These are phyloP conservation scores for Argentina silus DNA, from an alignment of 2,797 vertebrate genomes.

Conservation along the genomic window DNA sequence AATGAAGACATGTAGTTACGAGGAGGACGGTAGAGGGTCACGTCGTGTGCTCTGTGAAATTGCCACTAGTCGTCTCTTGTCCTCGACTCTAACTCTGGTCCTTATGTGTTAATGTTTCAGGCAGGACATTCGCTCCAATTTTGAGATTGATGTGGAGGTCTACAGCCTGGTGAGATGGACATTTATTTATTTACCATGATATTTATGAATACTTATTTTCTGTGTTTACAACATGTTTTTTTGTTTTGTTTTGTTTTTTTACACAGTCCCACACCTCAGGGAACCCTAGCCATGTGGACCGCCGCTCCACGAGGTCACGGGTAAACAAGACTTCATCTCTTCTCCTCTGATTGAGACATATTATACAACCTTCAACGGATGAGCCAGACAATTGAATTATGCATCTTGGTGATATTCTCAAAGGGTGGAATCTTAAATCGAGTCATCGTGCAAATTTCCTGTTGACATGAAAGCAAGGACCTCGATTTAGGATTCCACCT, in stretches of 20 bases:
- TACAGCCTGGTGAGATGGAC: conserved; percentile 81
- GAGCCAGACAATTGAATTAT: not conserved
- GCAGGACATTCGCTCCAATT: conserved; percentile 76
- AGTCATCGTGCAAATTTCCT: too few relatives aligned
- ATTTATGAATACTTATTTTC: not conserved
- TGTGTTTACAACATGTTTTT: not conserved
- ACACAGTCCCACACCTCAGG: conserved; percentile 63
- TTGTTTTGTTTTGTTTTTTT: not conserved
- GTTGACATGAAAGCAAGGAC: too few relatives aligned
- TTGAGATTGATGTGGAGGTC: conserved; percentile 86
- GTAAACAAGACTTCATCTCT: conserved; percentile 45
- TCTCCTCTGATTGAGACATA: not conserved
- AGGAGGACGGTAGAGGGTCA: too few relatives aligned
- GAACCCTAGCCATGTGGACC: conserved; percentile 52
- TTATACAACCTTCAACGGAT: not conserved
- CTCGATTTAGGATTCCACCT: too few relatives aligned
- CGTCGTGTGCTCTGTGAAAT: too few relatives aligned
- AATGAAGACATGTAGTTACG: too few relatives aligned
- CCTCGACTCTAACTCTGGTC: not conserved
- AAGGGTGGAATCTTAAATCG: not conserved
- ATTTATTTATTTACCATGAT: not conserved
- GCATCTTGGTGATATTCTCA: not conserved
- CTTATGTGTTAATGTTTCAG: conserved; percentile 51
- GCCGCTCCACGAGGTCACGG: conserved; percentile 63
- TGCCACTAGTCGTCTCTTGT: too few relatives aligned